Percentiles rank a stretch among this genome's conserved stretches.
These are phyloP conservation scores for Monodelphis domestica DNA, from an alignment of 2,797 vertebrate species.

Conservation along the genomic window DNA sequence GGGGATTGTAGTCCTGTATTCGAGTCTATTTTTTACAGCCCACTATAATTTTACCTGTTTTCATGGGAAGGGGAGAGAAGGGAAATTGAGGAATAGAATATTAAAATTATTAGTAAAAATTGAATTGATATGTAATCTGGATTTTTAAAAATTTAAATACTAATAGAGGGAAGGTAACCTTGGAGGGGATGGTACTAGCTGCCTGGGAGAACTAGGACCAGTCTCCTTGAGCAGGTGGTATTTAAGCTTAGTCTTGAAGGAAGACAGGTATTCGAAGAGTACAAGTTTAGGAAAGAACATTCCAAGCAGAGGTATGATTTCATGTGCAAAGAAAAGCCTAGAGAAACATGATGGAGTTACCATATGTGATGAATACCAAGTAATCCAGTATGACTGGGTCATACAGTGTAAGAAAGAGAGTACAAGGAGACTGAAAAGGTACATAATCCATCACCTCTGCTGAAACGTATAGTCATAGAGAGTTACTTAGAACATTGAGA, in stretches of 20 bases:
- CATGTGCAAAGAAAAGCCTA: not conserved
- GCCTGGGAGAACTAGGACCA: not conserved
- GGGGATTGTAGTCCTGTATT: too few species aligned
- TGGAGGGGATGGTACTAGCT: not conserved
- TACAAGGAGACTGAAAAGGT: not conserved
- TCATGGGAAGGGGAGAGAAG: too few species aligned
- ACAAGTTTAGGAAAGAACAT: not conserved
- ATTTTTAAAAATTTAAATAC: too few species aligned
- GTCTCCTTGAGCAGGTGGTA: not conserved
- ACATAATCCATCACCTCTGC: not conserved
- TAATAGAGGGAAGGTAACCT: not conserved
- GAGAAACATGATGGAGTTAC: not conserved
- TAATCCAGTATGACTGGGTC: not conserved
- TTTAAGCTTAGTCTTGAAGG: not conserved
- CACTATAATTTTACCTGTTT: too few species aligned
- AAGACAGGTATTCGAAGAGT: not conserved
- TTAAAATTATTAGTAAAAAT: too few species aligned
- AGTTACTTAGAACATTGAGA: not conserved
- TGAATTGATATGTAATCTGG: too few species aligned
- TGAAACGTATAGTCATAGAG: not conserved
- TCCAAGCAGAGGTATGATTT: not conserved
- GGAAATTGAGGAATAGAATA: too few species aligned
- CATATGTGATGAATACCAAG: not conserved
- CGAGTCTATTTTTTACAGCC: too few species aligned
- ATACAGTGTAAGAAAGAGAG: not conserved